phyloP scores from a whole-genome alignment of 2,113 vertebrate species.

The Bettongia penicillata region DNA sequence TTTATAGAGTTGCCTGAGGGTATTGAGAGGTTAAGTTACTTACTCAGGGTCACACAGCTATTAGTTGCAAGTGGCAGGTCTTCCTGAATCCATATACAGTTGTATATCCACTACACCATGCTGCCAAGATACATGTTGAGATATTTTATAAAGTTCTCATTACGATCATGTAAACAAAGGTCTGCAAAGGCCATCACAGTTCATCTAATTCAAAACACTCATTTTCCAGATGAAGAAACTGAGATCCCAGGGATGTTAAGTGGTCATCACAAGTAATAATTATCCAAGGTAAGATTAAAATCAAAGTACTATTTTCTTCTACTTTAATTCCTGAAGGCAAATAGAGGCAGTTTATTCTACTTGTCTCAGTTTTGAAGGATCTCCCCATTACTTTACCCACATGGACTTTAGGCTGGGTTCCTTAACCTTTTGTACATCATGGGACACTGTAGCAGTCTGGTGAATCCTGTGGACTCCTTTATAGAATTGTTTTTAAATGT shows the following conservation, averaged over 20 bases:
- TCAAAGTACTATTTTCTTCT: constrained; percentile 10
- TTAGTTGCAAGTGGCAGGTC: not conserved
- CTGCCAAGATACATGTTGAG: not conserved
- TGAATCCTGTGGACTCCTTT: not conserved
- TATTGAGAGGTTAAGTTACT: constrained; percentile 27
- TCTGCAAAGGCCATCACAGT: not conserved
- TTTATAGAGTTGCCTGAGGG: constrained; percentile 3
- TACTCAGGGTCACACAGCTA: not conserved
- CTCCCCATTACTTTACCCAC: constrained; percentile 13
- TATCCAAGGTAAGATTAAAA: not conserved
- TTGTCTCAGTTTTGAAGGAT: not conserved
- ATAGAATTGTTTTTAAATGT: not conserved
- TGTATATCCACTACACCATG: not conserved
- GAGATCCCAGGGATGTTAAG: not conserved
- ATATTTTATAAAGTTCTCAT: not conserved
- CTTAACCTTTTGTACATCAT: not conserved
- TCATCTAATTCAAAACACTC: not conserved
- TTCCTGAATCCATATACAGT: not conserved
- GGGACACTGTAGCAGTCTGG: not conserved
- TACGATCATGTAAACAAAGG: not conserved
- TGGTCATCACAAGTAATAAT: not conserved
- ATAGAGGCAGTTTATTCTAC: constrained; percentile 2
- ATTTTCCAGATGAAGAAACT: not conserved
- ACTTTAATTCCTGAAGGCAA: not conserved
- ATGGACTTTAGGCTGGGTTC: not conserved